Base-by-base conservation (phyloP, 2,113 vertebrate species). In the Trichomycterus rosablanca region DNA sequence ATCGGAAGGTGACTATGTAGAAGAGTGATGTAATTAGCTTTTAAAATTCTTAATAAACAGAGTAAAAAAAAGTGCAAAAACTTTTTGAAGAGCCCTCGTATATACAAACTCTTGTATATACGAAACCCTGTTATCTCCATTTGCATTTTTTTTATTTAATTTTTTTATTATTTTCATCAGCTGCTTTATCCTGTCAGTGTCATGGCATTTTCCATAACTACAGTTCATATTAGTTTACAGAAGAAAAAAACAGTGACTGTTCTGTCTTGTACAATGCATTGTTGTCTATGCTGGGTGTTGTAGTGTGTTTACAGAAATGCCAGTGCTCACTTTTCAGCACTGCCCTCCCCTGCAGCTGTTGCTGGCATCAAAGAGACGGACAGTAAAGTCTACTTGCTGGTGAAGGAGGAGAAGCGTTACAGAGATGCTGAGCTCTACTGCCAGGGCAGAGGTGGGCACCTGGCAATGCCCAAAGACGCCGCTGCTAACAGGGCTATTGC, bases 311-410 rank as follows among this genome's bases (percentile, higher is more conserved):
- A 88, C 87, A 84, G 91, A 92, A 88, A 90, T 78, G 76, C 87
- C 74, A 89, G 93, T 88, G 90, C 89, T 95, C 93, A 92, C 92
- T 89, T 92, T 91, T 88, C 92, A 92, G 94, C 93, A 84, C 91
- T 92, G 88, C 93, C 92, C 90, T 90, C 91, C 91, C 89, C 93
- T 78, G 90, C 94, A 99, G 96, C 93, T 89, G 94, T 98, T 23
- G 93, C 94, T 63, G 96, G 96, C 73, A 89, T 97, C 80, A 95
- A 91, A 12, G 96, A 99, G 86, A 91, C 91, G 1, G 96, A 97
- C 59, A 90, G 79, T 76, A 97, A 95, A 82, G 85, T 97, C 19
- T 99, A 96, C 73, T 88, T 98, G 81, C 84, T 99, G 90, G 96
- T 99, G 79, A 97, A 97, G 81, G 96, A 99, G 77, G 94, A 93